These are phyloP conservation scores for Palythoa grandis DNA, from an alignment of 92 coral and sea anemone genomes.

Conservation along the genomic window DNA sequence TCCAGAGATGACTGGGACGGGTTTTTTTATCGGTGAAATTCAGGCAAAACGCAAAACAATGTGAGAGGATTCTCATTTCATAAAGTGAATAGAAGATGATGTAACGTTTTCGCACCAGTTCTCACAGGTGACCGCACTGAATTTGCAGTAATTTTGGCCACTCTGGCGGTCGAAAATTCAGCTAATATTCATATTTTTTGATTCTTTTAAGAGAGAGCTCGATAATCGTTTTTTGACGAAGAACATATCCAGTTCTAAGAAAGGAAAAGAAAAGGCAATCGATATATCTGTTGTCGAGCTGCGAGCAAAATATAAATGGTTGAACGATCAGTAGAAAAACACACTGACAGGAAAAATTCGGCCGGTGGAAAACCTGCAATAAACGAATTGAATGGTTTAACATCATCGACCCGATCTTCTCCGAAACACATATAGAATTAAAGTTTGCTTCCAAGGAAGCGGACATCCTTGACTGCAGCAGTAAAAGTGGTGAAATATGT, in stretches of 20 bases:
- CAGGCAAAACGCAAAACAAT: conserved; percentile 1
- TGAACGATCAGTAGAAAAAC: conserved; percentile 56
- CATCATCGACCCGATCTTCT: conserved; percentile 54
- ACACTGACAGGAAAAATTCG: conserved; percentile 51
- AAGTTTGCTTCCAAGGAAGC: conserved; percentile 58
- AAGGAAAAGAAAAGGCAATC: conserved; percentile 36
- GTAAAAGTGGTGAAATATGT: background rate
- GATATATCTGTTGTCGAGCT: conserved; percentile 54
- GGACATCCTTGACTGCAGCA: conserved; percentile 38
- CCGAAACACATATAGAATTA: conserved; percentile 48
- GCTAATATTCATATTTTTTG: conserved; percentile 64
- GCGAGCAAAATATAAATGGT: conserved; percentile 41
- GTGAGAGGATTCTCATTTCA: conserved; percentile 25
- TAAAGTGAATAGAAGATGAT: conserved; percentile 53
- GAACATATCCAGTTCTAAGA: conserved; percentile 5
- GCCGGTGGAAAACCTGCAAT: conserved; percentile 54
- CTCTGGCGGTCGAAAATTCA: conserved; percentile 57
- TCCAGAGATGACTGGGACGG: background rate
- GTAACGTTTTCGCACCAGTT: conserved; percentile 50
- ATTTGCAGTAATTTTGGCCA: conserved; percentile 49
- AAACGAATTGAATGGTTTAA: conserved; percentile 58
- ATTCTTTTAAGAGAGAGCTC: conserved; percentile 6
- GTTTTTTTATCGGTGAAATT: background rate
- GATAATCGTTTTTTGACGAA: background rate
- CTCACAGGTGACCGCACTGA: conserved; percentile 54